These are phyloP conservation scores for Erpornis zantholeuca DNA, from an alignment of 2,113 vertebrate species.

Conservation along the genomic window DNA sequence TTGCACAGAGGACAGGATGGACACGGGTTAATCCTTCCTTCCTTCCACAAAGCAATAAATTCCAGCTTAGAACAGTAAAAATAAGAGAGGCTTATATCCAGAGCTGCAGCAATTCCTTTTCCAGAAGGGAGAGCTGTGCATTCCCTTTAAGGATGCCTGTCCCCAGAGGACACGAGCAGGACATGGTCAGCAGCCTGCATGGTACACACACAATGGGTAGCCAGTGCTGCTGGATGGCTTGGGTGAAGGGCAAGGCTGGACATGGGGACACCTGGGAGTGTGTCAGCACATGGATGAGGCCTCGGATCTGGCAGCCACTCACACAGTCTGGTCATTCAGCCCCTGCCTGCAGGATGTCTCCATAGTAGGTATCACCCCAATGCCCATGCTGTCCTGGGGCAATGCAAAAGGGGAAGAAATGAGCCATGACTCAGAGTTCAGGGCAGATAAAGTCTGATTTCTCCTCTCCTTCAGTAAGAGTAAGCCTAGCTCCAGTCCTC, in stretches of 20 bases:
- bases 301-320: not conserved
- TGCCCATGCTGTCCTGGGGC: not conserved
- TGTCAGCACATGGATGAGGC: not conserved
- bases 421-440: not conserved
- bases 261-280: not conserved
- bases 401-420: not conserved
- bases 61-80: not conserved
- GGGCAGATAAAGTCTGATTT: not conserved
- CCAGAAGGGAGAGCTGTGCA: not conserved
- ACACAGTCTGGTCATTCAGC: not conserved
- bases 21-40: not conserved
- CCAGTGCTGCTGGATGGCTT: not conserved
- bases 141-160: not conserved
- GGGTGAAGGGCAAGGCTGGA: not conserved
- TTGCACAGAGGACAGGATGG: not conserved
- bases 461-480: not conserved
- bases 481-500: not conserved
- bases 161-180: not conserved
- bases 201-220: not conserved
- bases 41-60: not conserved
- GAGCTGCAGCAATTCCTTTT: not conserved
- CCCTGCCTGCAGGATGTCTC: not conserved
- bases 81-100: not conserved
- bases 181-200: fast-evolving
- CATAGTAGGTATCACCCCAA: not conserved